Percentiles rank a stretch among this genome's conserved stretches.
phyloP scores from a whole-genome alignment of 2,888 invertebrate species.

The Eustalomyia histrio region DNA sequence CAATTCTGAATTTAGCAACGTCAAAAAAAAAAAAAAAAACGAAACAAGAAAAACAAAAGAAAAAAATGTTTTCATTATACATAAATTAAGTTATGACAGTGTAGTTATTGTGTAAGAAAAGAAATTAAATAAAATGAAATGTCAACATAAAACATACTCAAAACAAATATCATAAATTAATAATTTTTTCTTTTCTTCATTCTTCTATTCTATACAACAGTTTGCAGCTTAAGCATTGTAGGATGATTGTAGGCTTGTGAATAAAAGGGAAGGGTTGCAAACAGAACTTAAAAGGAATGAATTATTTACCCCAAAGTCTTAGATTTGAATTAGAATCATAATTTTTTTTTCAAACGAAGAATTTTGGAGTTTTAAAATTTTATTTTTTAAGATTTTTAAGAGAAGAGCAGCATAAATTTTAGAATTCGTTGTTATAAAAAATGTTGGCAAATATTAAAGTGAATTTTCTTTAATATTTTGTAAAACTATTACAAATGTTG shows the following conservation, averaged over 20 bases:
- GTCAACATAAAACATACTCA: slow-evolving; percentile 57
- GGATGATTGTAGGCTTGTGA: not conserved
- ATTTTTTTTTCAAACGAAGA: too few relatives aligned
- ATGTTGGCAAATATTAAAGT: too few relatives aligned
- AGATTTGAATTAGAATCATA: too few relatives aligned
- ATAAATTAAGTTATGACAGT: slow-evolving; percentile 39
- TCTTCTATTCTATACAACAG: slow-evolving; percentile 4
- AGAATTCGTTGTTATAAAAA: too few relatives aligned
- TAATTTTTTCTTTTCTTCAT: slow-evolving; percentile 52
- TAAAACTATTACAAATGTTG: too few relatives aligned
- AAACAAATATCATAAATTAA: slow-evolving; percentile 61
- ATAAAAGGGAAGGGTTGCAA: not conserved
- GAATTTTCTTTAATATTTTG: too few relatives aligned
- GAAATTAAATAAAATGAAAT: slow-evolving; percentile 35
- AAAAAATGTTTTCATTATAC: slow-evolving; percentile 20
- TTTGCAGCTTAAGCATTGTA: not conserved
- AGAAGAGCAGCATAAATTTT: too few relatives aligned
- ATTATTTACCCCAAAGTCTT: too few relatives aligned
- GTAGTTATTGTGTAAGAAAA: slow-evolving; percentile 14
- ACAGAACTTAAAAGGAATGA: not conserved
- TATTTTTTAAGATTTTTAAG: too few relatives aligned
- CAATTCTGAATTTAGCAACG: not conserved
- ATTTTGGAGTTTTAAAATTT: too few relatives aligned
- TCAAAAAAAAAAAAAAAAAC: too few relatives aligned
- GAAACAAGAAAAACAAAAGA: slow-evolving; percentile 12